Base-by-base conservation (phyloP, 2,113 vertebrate genomes). In the Castor canadensis region DNA sequence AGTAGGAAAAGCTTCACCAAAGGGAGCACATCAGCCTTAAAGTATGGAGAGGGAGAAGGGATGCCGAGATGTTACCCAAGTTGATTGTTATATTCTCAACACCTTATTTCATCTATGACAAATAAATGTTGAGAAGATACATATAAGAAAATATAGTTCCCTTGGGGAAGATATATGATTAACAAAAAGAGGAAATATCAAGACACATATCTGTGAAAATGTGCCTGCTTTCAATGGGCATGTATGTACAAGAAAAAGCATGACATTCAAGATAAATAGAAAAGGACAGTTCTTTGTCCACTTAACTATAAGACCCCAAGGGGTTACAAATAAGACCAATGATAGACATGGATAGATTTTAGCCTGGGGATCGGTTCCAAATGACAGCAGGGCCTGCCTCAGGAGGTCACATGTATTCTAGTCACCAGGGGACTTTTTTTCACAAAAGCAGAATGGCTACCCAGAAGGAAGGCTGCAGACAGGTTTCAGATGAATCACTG, bases 361-460 rank as follows among this genome's bases (percentile, higher is more conserved):
- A 87, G 40, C 32, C 15, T 30, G n/a, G 12, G 7, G 49, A 84
- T 84, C 58, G 80, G 28, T 9, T 90, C 10, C 10, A 45, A 28
- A 79, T 20, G 69, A 85, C 22, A 80, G 3, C 3, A 77, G 81
- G 54, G 0, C 15, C 24, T 49, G 32, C 19, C 43, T 77, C 26
- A 11, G 43, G 38, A 81, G 17, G 52, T 91, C 77, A 79, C 47
- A 13, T 12, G 1, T 89, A 64, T 66, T 96, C 56, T 58, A 38
- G 38, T 91, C 75, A 91, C 45, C 73, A 40, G 58, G 40, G 45
- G 38, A 43, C 54, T 87, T 95, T 66, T 60, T 69, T 89, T 75
- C 69, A 91, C 45, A 95, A 88, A 81, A 83, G 26, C 43, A 83
- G 67, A 64, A 82, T 87, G 62, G 26, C 20, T 86, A 79, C 69